Evolutionary conservation across 2,888 invertebrate species (phyloP).

Genomic region (Limnephilus rhombicus): DNA sequence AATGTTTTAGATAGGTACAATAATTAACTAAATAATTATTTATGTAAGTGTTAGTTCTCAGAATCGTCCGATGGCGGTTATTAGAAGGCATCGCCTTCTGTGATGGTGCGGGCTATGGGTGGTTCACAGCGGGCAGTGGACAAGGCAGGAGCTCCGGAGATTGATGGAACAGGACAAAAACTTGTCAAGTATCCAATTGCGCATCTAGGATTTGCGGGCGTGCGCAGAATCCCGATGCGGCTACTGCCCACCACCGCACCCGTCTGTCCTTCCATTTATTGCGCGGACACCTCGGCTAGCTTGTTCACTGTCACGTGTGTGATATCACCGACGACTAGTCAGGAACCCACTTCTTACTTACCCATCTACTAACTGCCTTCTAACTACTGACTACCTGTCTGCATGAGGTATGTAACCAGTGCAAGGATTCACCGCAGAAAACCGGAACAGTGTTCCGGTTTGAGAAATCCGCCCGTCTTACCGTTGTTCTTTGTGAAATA

Average conservation of each 20-base stretch:
- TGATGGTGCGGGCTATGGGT: neutral
- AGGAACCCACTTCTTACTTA: neutral
- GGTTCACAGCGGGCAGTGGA: neutral
- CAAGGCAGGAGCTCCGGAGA: conserved; percentile 20
- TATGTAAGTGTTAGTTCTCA: neutral
- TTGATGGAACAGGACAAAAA: conserved; percentile 54
- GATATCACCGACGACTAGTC: neutral
- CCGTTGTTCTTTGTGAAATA: neutral
- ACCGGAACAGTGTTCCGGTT: neutral
- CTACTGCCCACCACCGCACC: conserved; percentile 3
- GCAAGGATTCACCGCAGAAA: neutral
- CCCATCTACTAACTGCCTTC: neutral
- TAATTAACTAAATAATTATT: too few relatives aligned
- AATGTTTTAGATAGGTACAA: too few relatives aligned
- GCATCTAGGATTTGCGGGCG: conserved; percentile 18
- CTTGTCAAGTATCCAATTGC: conserved; percentile 50
- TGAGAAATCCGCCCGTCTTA: neutral
- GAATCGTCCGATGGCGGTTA: neutral
- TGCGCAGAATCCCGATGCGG: conserved; percentile 29
- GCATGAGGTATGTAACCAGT: neutral
- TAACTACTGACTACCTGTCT: neutral
- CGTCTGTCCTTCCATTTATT: neutral
- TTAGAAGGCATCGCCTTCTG: neutral
- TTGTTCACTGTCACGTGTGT: neutral
- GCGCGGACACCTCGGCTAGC: neutral